Percentiles rank a stretch among this genome's conserved stretches.
Conservation (phyloP, 2,113 vertebrate genomes). For the Eptatretus burgeri region DNA sequence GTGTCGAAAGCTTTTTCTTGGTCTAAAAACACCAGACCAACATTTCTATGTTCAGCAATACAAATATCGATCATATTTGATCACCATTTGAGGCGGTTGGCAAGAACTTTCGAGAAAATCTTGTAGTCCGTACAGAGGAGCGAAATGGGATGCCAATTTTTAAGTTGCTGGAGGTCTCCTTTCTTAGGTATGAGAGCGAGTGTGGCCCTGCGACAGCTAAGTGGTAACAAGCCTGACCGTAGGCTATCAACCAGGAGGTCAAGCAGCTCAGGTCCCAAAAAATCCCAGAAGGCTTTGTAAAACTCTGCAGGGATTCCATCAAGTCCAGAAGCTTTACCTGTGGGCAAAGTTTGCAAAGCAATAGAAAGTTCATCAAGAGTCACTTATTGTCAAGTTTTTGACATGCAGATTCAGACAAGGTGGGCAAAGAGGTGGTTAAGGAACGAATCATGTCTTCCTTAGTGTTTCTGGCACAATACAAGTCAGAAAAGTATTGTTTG, state of each 20-base stretch:
- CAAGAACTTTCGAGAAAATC: not conserved
- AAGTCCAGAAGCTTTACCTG: slow-evolving; percentile 1
- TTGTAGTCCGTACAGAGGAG: slow-evolving; percentile 6
- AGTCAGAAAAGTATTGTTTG: not conserved
- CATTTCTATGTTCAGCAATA: too few relatives aligned
- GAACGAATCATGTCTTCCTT: not conserved
- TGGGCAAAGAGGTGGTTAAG: not conserved
- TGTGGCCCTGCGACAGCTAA: not conserved
- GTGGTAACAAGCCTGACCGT: not conserved
- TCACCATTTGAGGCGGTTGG: not conserved
- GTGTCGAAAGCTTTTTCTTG: too few relatives aligned
- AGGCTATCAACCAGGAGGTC: not conserved
- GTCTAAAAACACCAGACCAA: too few relatives aligned
- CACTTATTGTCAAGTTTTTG: not conserved
- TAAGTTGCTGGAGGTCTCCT: slow-evolving; percentile 2
- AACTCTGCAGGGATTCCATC: slow-evolving; percentile 5
- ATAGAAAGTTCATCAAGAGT: not conserved
- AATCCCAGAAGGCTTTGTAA: not conserved
- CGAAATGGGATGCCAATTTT: slow-evolving; percentile 1
- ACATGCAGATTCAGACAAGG: not conserved
- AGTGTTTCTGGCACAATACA: not conserved
- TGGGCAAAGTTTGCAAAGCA: not conserved
- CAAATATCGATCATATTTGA: too few relatives aligned
- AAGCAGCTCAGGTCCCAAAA: not conserved
- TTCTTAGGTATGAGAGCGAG: slow-evolving; percentile 7